Conservation (phyloP, 2,113 vertebrate genomes). For the Urocitellus parryii region DNA sequence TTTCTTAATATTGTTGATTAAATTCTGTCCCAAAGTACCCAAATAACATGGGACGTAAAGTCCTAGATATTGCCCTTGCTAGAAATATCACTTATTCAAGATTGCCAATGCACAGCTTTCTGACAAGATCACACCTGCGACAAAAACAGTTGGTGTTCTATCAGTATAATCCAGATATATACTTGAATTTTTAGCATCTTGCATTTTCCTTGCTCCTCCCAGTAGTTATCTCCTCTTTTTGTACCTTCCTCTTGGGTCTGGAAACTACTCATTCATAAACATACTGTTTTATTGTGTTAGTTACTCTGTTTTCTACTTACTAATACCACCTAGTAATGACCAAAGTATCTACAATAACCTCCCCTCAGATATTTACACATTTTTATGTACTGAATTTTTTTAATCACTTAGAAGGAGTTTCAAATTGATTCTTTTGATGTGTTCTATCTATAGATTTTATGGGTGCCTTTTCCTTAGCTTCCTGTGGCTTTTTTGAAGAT, state of each 20-base stretch:
- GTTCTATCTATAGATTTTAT: neutral
- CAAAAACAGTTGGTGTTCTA: neutral
- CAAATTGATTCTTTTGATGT: neutral
- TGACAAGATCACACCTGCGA: neutral
- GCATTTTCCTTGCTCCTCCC: neutral
- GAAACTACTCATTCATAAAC: neutral
- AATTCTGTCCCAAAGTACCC: neutral
- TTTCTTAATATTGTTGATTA: neutral
- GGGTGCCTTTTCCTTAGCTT: neutral
- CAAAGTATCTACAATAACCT: neutral
- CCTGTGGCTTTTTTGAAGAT: neutral
- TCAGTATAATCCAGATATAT: neutral
- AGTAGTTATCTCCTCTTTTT: neutral
- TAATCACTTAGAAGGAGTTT: neutral
- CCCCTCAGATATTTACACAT: neutral
- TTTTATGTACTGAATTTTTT: neutral
- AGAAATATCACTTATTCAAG: slow-evolving; percentile 18
- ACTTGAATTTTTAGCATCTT: neutral
- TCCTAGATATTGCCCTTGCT: neutral
- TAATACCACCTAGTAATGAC: neutral
- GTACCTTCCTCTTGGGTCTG: neutral
- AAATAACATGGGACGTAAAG: neutral
- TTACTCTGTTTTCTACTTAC: neutral
- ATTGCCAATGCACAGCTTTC: neutral
- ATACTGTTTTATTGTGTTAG: neutral